Evolutionary conservation across 2,888 invertebrate genomes (phyloP), one percentile per base, ranked within the genome.

Genomic region (Eledona agricola): DNA sequence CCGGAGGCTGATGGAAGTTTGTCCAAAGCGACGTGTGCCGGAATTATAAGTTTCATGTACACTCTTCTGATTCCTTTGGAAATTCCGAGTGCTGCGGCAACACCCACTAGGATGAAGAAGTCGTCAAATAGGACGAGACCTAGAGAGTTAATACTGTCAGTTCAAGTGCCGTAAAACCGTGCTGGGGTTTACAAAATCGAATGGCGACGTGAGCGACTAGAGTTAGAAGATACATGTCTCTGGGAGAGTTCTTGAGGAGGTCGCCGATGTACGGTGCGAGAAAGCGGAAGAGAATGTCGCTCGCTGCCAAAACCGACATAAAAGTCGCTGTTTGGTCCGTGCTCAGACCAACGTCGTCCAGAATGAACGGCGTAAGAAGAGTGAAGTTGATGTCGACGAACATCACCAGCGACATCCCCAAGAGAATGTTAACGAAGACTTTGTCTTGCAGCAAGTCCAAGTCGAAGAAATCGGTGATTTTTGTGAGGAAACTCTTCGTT

Each of bases 301-400:
- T 68, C 0, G 63, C 55, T 1, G 71, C 87, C 26, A 86, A 75
- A 0, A 81, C 71, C 15, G 87, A 83, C 82, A 88, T 82, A 25
- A 86, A 72, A 11, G 75, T 78, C 0, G 87, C 86, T 35, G 84
- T 85, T 59, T 84, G 74, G 2, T 76, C 65, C 0, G 81, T 85
- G 17, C 78, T 74, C 61, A 86, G 81, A 9, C 79, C 70, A 76
- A 83, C 81, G 60, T 88, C 88, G 26, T 78, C 78, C n/a, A 88
- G 72, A 49, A 88, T 87, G 34, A 88, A 83, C 1, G 88, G 87
- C 2, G 84, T 78, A 31, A 88, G 65, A n/a, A 85, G 67, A 0
- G 86, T 83, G 67, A 88, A 88, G 65, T 87, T 88, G 0, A 85
- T 79, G 69, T 88, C 88, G 0, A 85, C 85, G 63, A 86, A 85